A percentile compares a stretch with the other conserved stretches of the same genome.
phyloP scores from a whole-genome alignment of 1,140 invertebrate species.

The Brachionus plicatilis region DNA sequence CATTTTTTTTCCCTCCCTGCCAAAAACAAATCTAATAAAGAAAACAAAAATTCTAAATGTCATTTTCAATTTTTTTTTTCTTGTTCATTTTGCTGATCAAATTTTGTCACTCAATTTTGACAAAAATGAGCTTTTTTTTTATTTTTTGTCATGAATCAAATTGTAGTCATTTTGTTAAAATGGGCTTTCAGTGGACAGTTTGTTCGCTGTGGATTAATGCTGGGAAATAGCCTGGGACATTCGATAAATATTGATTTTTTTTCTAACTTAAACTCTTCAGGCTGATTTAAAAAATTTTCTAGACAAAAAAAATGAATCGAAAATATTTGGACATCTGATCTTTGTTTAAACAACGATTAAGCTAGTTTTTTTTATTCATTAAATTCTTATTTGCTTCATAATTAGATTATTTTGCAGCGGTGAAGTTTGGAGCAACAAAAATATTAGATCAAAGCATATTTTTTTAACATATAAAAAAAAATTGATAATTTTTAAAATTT shows the following conservation, averaged over 20 bases:
- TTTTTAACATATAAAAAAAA: no score
- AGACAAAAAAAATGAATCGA: no score
- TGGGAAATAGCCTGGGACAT: not conserved
- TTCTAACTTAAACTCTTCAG: no score
- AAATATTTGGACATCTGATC: not conserved
- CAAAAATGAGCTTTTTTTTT: not conserved
- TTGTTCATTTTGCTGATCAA: slow-evolving; percentile 54
- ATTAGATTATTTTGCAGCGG: not conserved
- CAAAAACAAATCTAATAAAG: not conserved
- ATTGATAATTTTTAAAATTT: no score
- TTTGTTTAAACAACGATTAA: not conserved
- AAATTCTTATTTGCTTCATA: not conserved
- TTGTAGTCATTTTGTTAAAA: not conserved
- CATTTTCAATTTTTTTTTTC: slow-evolving; percentile 52
- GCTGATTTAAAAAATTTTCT: no score
- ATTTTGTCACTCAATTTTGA: slow-evolving; percentile 47
- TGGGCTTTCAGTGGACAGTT: not conserved
- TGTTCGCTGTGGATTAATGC: not conserved
- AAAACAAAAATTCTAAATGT: not conserved
- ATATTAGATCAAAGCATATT: no score
- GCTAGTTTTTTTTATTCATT: not conserved
- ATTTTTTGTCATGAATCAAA: not conserved
- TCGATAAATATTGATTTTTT: no score
- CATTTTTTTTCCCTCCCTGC: slow-evolving; percentile 51
- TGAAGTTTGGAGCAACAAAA: no score